These are phyloP conservation scores for Labeo catla DNA, from an alignment of 2,113 vertebrate species.

Conservation along the genomic window DNA sequence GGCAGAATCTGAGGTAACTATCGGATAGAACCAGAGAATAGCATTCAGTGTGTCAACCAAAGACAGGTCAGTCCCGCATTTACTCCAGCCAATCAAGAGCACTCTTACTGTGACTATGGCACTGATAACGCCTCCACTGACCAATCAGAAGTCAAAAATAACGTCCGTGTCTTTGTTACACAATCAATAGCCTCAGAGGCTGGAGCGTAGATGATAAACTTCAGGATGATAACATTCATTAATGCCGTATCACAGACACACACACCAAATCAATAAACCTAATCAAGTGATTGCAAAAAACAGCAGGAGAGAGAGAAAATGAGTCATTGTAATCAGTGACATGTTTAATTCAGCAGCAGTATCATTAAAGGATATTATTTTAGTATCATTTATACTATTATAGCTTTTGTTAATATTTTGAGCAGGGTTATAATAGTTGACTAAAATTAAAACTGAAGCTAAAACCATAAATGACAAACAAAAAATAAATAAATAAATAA, in stretches of 20 bases:
- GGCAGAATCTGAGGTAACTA: constrained; percentile 64
- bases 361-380: neutral
- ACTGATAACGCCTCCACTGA: constrained; percentile 25
- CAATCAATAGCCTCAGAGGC: constrained; percentile 16
- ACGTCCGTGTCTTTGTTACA: neutral
- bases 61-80: constrained; percentile 39
- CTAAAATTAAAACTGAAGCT: no score
- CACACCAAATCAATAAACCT: neutral
- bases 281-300: neutral
- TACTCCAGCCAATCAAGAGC: constrained; percentile 58
- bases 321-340: neutral
- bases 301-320: neutral
- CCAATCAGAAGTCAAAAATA: constrained; percentile 30
- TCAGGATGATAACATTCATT: constrained; percentile 19
- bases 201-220: constrained; percentile 6
- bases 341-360: constrained; percentile 3
- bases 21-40: constrained; percentile 67
- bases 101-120: constrained; percentile 41
- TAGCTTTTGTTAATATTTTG: neutral
- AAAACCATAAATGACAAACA: no score
- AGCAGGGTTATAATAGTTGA: no score
- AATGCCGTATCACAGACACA: neutral
- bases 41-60: constrained; percentile 42
- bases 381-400: no score
- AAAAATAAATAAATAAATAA: no score